Conservation (phyloP, 2,888 invertebrate genomes). For the Syrista parreyssii region DNA sequence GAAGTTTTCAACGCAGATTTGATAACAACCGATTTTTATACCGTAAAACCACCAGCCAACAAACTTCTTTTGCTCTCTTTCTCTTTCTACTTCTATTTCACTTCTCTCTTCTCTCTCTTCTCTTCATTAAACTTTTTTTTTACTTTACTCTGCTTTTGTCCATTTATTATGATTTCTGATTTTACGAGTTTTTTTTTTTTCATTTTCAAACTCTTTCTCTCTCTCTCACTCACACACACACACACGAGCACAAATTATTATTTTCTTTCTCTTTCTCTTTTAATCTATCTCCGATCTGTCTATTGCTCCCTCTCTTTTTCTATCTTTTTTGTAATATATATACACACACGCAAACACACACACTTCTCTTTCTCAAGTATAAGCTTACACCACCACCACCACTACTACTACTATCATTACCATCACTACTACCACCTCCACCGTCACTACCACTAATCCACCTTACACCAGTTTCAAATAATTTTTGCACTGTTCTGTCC, state of each 20-base stretch:
- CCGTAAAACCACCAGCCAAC: slow-evolving; percentile 35
- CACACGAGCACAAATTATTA: too few species aligned
- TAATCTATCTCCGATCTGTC: background rate
- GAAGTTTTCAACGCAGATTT: slow-evolving; percentile 50
- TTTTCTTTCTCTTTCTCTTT: slow-evolving; percentile 5
- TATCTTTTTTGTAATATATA: slow-evolving; percentile 19
- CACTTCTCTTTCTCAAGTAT: background rate
- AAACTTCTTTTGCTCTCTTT: slow-evolving; percentile 21
- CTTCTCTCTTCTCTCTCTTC: background rate
- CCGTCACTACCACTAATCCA: background rate
- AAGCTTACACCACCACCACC: background rate
- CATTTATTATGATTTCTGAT: background rate
- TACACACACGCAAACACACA: background rate
- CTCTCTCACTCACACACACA: background rate
- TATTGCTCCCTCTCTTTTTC: slow-evolving; percentile 8
- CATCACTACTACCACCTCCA: background rate
- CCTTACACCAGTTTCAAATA: background rate
- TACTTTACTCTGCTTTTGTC: background rate
- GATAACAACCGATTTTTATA: slow-evolving; percentile 34
- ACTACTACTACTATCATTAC: background rate
- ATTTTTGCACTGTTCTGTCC: background rate
- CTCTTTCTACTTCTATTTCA: background rate
- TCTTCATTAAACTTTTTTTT: background rate
- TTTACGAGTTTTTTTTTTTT: slow-evolving; percentile 1
- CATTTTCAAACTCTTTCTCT: slow-evolving; percentile 21